A percentile compares a stretch with the other conserved stretches of the same genome.
phyloP scores from a whole-genome alignment of 2,797 vertebrate species.

The Urosaurus nigricauda region DNA sequence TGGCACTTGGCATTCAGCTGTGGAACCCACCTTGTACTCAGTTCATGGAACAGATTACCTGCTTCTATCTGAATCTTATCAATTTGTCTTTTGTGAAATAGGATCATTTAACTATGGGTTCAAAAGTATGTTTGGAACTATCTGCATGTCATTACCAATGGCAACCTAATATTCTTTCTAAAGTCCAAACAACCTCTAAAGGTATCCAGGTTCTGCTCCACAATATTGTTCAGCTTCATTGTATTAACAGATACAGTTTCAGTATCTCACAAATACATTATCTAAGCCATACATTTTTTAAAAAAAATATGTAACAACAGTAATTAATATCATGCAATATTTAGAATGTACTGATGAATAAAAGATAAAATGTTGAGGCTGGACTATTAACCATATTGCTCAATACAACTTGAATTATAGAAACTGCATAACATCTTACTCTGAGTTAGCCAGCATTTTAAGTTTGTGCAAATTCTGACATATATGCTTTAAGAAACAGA shows the following conservation, averaged over 20 bases:
- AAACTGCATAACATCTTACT: not conserved
- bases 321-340: conserved; percentile 17
- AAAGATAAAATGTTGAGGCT: not conserved
- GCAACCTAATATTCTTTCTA: too few relatives aligned
- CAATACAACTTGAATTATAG: not conserved
- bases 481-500: not conserved
- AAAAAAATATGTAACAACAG: not conserved
- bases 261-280: conserved; percentile 7
- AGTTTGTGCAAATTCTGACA: not conserved
- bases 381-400: not conserved
- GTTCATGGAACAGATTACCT: not conserved
- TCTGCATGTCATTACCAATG: too few relatives aligned
- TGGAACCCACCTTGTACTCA: not conserved
- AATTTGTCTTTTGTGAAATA: too few relatives aligned
- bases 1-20: not conserved
- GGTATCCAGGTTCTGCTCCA: not conserved
- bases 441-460: conserved; percentile 17
- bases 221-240: not conserved
- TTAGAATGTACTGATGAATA: conserved; percentile 5
- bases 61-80: too few relatives aligned
- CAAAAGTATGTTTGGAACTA: too few relatives aligned
- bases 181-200: too few relatives aligned
- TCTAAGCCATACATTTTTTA: not conserved
- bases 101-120: too few relatives aligned
- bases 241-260: not conserved